Evolutionary conservation across 2,888 invertebrate species (phyloP).

Genomic region (Mactromeris polynyma): DNA sequence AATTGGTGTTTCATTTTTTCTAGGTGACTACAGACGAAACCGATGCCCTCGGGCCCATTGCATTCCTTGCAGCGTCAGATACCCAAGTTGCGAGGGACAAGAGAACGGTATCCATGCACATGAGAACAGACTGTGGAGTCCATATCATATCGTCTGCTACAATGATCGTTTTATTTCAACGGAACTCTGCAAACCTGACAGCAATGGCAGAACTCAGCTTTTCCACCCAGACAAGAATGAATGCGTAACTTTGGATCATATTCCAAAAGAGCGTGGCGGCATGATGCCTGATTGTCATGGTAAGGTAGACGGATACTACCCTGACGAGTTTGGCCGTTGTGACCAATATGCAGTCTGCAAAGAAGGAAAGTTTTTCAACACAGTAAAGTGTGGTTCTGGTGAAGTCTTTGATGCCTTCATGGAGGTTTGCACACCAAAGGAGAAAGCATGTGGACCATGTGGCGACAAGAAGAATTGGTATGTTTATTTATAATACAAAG

Average conservation of each 20-base stretch:
- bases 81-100: constrained; percentile 70
- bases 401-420: constrained; percentile 54
- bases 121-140: constrained; percentile 57
- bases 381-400: constrained; percentile 52
- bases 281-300: constrained; percentile 68
- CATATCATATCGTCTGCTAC: constrained; percentile 67
- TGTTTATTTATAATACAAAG: constrained; percentile 2
- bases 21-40: constrained; percentile 68
- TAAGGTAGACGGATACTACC: constrained; percentile 69
- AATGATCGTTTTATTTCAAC: constrained; percentile 58
- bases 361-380: constrained; percentile 54
- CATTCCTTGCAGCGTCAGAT: constrained; percentile 57
- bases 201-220: constrained; percentile 57
- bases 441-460: constrained; percentile 65
- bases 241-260: constrained; percentile 60
- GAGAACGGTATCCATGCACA: constrained; percentile 64
- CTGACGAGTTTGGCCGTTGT: constrained; percentile 76
- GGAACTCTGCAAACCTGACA: constrained; percentile 58
- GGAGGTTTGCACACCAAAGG: constrained; percentile 48
- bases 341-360: constrained; percentile 74
- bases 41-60: constrained; percentile 65
- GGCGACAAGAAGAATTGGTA: constrained; percentile 58
- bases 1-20: neutral
- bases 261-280: constrained; percentile 76
- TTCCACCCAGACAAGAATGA: constrained; percentile 72